Percentiles rank a stretch among this genome's conserved stretches.
Conservation (phyloP, 2,888 invertebrate species). For the Drosophila mayaguana region DNA sequence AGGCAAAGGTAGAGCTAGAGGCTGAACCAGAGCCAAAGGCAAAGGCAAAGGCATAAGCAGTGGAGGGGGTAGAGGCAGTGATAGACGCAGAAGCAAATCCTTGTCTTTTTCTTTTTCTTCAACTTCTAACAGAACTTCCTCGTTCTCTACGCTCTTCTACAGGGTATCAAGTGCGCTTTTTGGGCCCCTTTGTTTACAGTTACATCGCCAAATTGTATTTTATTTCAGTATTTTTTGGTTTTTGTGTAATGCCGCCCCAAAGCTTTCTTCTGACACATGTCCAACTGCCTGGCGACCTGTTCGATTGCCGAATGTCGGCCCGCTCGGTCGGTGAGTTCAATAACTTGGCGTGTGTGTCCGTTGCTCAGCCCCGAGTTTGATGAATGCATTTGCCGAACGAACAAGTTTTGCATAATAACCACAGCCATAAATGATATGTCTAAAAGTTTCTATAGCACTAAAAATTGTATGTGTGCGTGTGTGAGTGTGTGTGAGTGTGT, state of each 20-base stretch:
- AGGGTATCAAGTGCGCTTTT: constrained; percentile 30
- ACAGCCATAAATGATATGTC: constrained; percentile 63
- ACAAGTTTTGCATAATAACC: constrained; percentile 81
- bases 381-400: constrained; percentile 71
- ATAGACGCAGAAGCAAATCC: too few species aligned
- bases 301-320: constrained; percentile 24
- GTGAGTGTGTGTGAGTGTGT: background rate
- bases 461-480: constrained; percentile 24
- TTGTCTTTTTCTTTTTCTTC: too few species aligned
- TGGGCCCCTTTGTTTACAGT: constrained; percentile 38
- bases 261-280: constrained; percentile 67
- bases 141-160: background rate
- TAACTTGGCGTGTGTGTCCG: constrained; percentile 56
- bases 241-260: constrained; percentile 51
- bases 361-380: constrained; percentile 53
- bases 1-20: too few species aligned
- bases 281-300: constrained; percentile 54
- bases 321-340: constrained; percentile 65
- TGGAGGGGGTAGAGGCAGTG: too few species aligned
- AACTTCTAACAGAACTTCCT: background rate
- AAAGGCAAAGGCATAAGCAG: background rate
- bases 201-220: constrained; percentile 31
- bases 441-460: constrained; percentile 53
- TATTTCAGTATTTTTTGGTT: constrained; percentile 14
- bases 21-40: too few species aligned